Conservation (phyloP, 23 tunicate genomes). For the Clavelina lepadiformis region DNA sequence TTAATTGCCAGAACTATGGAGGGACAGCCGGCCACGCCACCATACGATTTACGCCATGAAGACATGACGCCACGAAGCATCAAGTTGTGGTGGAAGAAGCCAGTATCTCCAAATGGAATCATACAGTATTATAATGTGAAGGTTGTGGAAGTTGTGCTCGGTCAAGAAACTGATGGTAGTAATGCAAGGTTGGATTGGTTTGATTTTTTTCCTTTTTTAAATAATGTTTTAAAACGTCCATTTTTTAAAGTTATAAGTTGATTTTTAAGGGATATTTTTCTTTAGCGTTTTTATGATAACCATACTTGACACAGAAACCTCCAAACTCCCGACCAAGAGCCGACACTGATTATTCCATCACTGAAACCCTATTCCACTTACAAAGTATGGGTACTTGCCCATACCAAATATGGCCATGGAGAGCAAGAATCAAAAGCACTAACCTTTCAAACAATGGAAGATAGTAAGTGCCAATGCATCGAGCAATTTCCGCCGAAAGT, state of each 20-base stretch:
- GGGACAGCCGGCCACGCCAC: conserved; percentile 76
- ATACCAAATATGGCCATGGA: conserved; percentile 78
- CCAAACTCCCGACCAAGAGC: neutral
- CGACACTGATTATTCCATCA: conserved; percentile 3
- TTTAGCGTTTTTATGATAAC: too few species aligned
- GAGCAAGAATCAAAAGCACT: conserved; percentile 28
- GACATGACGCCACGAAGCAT: conserved; percentile 46
- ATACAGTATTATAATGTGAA: conserved; percentile 39
- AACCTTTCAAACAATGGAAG: conserved; percentile 37
- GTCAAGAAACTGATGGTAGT: neutral
- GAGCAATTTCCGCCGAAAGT: too few species aligned
- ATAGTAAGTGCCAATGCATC: conserved; percentile 30
- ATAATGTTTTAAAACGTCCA: too few species aligned
- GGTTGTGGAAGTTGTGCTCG: neutral
- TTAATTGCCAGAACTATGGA: conserved; percentile 35
- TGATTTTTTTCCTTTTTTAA: too few species aligned
- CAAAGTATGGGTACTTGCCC: conserved; percentile 26
- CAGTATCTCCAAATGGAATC: conserved; percentile 62
- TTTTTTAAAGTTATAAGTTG: too few species aligned
- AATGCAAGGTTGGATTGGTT: too few species aligned
- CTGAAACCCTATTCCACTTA: conserved; percentile 31
- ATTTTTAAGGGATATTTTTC: too few species aligned
- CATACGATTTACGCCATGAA: conserved; percentile 32
- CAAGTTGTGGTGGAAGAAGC: conserved; percentile 32
- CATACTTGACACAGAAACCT: too few species aligned